Base-by-base conservation (phyloP, 2,797 vertebrate species). In the Premnoplex brunnescens region DNA sequence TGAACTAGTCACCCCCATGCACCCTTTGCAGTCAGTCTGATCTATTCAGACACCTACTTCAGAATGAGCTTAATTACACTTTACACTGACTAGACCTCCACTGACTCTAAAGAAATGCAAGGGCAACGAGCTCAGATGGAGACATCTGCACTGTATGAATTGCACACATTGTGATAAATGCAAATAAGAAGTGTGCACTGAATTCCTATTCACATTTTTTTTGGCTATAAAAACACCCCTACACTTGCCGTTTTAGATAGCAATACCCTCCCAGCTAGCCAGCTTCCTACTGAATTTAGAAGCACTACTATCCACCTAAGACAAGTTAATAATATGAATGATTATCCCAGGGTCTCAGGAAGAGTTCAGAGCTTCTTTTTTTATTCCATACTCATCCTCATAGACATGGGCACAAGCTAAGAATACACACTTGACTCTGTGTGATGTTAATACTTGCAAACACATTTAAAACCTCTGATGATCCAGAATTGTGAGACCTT, bases 41-140 rank as follows among this genome's bases (percentile, higher is more conserved):
- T 84, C 73, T 88, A 78, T 41, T 73, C 51, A 95, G 36, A 88
- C 82, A 95, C 69, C 66, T 84, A 84, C 66, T 88, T 94, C 28
- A 81, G n/a, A 88, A 86, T 22, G 43, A 93, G 46, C 88, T 64
- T 69, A 68, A 85, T 44, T 86, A 73, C 59, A 84, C 55, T 90
- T 91, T 76, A 90, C 77, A 73, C 26, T 62, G 76, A 79, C 64
- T 88, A 91, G 68, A 95, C 41, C 72, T 91, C 71, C 52, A 69
- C 2, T 71, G 64, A 76, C 32, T 81, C 30, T 67, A 85, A 81
- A 81, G 73, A 88, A 92, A 81, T 63, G 36, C 22, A 89, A 77
- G 44, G 82, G 37, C 68, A 94, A 68, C n/a, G 75, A 88, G 66
- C 76, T 92, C 60, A 91, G 68, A 85, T 44, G 19, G 75, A 91